Base-by-base conservation (phyloP, 2,888 invertebrate species). In the Xestia ashworthii region DNA sequence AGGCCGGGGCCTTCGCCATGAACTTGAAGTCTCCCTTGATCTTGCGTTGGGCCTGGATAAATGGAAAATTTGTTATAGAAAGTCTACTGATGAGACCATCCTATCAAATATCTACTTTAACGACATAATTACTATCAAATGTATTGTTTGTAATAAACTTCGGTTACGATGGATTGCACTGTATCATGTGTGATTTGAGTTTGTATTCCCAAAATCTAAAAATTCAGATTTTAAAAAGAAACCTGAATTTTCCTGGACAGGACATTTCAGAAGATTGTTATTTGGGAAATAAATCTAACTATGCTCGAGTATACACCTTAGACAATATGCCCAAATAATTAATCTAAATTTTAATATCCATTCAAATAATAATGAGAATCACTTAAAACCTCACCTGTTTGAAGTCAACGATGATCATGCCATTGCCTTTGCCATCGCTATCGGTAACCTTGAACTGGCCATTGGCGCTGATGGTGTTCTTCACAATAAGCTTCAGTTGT, bases 341-440 rank as follows among this genome's bases (percentile, higher is more conserved):
- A n/a, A 32, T 16, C 41, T 11, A 46, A 0, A 38, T 25, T 14
- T 71, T 5, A 38, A 1, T 77, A 22, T 19, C 5, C 16, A 1
- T 22, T 5, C 8, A 32, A 32, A 38, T 19, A 25, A 32, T 50
- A 6, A 48, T 14, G 3, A 32, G 5, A 55, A 46, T 14, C 0
- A 14, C 8, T 32, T 1, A 82, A 53, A 38, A 69, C 3, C 84
- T 88, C 74, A 97, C 95, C 92, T 96, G 97, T 65, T 97, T 97
- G 32, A 98, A 95, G 71, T 98, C 97, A 76, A 98, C 90, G 53
- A 97, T 92, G 62, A 98, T 80, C 76, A 97, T 94, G 25, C 97
- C 97, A 58, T 97, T 97, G 66, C 98, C 98, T 81, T 97, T 97
- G 44, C 98, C 98, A 78, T 97, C 97, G 64, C 96, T 97, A 41